These are phyloP conservation scores for Megalopta genalis DNA, from an alignment of 1,140 invertebrate species.

Conservation along the genomic window DNA sequence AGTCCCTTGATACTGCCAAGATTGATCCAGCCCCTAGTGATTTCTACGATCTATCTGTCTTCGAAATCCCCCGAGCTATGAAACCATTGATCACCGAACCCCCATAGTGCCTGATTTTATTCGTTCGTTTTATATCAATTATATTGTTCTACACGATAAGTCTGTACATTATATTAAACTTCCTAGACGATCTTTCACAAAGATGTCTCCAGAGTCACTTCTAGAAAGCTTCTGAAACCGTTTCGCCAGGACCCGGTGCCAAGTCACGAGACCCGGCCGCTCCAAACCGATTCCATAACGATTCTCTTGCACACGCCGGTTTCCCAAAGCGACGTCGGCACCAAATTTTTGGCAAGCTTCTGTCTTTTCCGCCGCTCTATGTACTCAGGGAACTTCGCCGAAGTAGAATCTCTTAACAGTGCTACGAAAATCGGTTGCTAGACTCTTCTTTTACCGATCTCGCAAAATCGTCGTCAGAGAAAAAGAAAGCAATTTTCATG, in stretches of 20 bases:
- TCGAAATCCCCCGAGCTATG: background rate
- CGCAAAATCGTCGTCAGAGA: no score
- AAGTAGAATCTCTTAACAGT: background rate
- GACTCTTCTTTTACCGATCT: background rate
- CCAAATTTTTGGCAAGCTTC: background rate
- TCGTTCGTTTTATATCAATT: background rate
- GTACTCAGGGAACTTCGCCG: background rate
- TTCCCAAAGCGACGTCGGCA: background rate
- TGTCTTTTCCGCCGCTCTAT: background rate
- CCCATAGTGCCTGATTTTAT: background rate
- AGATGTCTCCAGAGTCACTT: background rate
- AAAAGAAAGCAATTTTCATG: background rate
- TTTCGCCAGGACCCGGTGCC: background rate
- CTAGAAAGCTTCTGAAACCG: background rate
- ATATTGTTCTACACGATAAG: background rate
- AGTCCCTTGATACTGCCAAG: slow-evolving; percentile 36
- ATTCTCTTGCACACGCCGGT: background rate
- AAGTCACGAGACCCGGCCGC: background rate
- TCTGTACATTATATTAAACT: slow-evolving; percentile 5
- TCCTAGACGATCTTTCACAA: background rate
- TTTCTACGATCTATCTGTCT: slow-evolving; percentile 11
- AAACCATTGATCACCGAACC: background rate
- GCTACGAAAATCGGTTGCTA: background rate
- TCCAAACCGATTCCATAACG: background rate
- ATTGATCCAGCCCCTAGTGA: background rate